Evolutionary conservation across 2,113 vertebrate genomes (phyloP).

Genomic region (Pteronura brasiliensis): DNA sequence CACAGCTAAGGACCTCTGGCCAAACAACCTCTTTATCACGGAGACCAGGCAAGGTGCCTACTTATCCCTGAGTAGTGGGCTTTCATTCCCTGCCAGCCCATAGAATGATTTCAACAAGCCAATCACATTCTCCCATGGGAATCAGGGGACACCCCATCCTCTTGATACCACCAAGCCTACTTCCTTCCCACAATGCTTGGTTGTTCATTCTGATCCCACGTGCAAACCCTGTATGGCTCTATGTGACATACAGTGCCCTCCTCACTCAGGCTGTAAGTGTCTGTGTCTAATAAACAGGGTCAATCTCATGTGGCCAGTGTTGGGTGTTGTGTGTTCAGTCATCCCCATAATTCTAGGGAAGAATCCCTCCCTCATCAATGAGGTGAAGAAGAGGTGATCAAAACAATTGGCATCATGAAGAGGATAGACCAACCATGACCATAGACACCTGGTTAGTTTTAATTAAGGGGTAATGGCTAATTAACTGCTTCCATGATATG

Average conservation of each 20-base stretch:
- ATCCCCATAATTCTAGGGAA: background rate
- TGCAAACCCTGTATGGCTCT: background rate
- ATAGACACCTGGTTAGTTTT: background rate
- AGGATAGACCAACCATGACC: background rate
- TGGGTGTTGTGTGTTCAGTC: background rate
- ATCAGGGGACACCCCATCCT: background rate
- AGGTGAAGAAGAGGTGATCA: background rate
- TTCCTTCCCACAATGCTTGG: background rate
- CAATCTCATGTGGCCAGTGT: slow-evolving; percentile 7
- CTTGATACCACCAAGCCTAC: background rate
- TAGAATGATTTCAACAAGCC: background rate
- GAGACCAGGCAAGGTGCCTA: background rate
- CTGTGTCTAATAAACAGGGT: background rate
- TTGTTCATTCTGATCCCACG: background rate
- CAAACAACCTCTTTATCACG: background rate
- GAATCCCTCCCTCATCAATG: background rate
- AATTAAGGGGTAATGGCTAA: slow-evolving; percentile 9
- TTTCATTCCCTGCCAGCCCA: background rate
- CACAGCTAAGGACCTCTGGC: background rate
- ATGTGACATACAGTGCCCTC: background rate
- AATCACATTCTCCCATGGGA: background rate
- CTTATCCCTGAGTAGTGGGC: background rate
- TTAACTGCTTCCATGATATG: slow-evolving; percentile 23
- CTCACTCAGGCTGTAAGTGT: background rate
- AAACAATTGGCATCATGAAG: background rate